Evolutionary conservation across 1,140 invertebrate species (phyloP), one percentile per base, ranked within the genome.

Genomic region (Monomorium pharaonis): DNA sequence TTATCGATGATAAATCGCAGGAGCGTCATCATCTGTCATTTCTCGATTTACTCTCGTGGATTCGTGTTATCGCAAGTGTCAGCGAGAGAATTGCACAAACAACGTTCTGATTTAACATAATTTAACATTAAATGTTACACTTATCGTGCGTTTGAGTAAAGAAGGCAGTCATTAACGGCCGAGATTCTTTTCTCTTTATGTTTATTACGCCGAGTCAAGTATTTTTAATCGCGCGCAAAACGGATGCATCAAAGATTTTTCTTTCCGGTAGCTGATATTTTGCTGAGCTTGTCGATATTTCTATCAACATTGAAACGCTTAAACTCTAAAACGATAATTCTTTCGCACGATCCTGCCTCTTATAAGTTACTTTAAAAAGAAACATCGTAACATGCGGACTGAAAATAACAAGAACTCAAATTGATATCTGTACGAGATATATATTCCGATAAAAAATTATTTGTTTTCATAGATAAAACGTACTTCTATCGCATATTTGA

Each of bases 11-110:
- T 72, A 81, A 81, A 81, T 81, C 78, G 54, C 27, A 44, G 56
- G 6, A 62, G 16, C 42, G 47, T 47, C 37, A 33, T 63, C n/a
- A n/a, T 77, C 24, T 37, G 6, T 30, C 60, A 54, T 47, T 80
- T 2, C n/a, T 33, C n/a, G 24, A 70, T 30, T 84, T 33, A 72
- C 51, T 63, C 47, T 12, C 56, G 56, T 49, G 51, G 24, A 14
- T n/a, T 33, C 21, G 33, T 60, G 77, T 89, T 89, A 89, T 89
- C 88, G 74, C 81, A 77, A 84, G 54, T 58, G 76, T 86, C 72
- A 75, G 76, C 77, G 49, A 89, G 58, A 63, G 65, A 86, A 60
- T 86, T 63, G 85, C 85, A 86, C 88, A 89, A 85, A 91, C 86
- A 90, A 85, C 89, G 33, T 83, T 83, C 47, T 62, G 65, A 90